Base-by-base conservation (phyloP, 2,797 vertebrate species). In the Cossypha niveicapilla region DNA sequence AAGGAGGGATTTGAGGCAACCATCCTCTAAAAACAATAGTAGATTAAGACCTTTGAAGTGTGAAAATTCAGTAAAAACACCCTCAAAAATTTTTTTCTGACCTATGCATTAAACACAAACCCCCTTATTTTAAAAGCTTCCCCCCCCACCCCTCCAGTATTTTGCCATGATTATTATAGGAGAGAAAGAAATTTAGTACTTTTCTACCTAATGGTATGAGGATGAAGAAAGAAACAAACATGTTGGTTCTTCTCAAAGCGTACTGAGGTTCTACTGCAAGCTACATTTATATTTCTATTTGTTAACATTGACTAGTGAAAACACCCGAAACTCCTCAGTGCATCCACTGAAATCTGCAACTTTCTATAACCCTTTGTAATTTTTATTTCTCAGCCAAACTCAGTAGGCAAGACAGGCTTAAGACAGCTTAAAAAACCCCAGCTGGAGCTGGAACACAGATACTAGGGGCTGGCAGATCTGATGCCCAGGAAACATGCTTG, bases 251-350 rank as follows among this genome's bases (percentile, higher is more conserved):
- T 77, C 62, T 74, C 28, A 9, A 83, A 77, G 71, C 11, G 42
- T 17, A n/a, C 24, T 1, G 4, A 67, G 19, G 21, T 24, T 86
- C 18, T 58, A n/a, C 11, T 53, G 23, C 48, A 79, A 84, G 37
- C 65, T 25, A 32, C 25, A 35, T 60, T 39, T 83, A 2, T 32
- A 74, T 35, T 57, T 84, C 22, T 35, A 1, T 42, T 70, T 88
- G 90, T 61, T 80, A 94, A 91, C 82, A 61, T 44, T 56, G 76
- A 91, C 50, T 66, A 77, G 35, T 74, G 67, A 91, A 89, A 95
- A 72, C 17, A 84, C 24, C 27, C 17, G 5, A 50, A 93, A 73
- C 39, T 73, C 66, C 82, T 89, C 47, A 39, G 34, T 13, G 1
- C n/a, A 66, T 68, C 23, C 5, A 17, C 60, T 75, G 68, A 78